Conservation (phyloP, 2,888 invertebrate genomes). For the Vannuccia rotundouncinata region DNA sequence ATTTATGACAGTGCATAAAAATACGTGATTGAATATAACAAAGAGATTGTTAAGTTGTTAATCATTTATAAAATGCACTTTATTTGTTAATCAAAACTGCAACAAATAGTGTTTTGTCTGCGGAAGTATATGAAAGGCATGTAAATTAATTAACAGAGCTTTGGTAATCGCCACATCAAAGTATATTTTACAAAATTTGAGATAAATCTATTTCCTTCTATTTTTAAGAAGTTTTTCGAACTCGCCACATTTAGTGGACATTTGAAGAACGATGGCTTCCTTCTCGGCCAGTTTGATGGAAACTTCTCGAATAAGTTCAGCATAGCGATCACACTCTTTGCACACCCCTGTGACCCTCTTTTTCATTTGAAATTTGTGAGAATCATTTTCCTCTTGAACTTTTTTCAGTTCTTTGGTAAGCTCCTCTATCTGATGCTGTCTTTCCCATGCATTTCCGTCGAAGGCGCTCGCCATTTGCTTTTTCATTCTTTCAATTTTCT, state of each 20-base stretch:
- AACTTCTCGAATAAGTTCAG: neutral
- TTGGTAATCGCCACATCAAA: too few relatives aligned
- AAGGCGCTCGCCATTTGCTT: constrained; percentile 54
- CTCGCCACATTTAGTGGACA: neutral
- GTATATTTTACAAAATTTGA: too few relatives aligned
- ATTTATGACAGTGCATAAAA: too few relatives aligned
- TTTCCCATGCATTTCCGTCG: constrained; percentile 55
- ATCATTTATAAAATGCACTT: too few relatives aligned
- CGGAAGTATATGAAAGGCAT: too few relatives aligned
- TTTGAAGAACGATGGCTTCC: neutral
- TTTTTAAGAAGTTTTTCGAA: neutral
- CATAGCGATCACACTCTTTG: neutral
- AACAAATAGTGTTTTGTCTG: too few relatives aligned
- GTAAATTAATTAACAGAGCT: too few relatives aligned
- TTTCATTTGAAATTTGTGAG: constrained; percentile 47
- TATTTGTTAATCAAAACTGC: too few relatives aligned
- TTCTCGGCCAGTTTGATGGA: neutral
- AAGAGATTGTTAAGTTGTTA: too few relatives aligned
- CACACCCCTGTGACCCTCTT: neutral
- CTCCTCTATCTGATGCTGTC: constrained; percentile 55
- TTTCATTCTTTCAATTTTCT: constrained; percentile 50
- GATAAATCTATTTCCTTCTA: neutral
- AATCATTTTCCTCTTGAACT: constrained; percentile 52
- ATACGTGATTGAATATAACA: too few relatives aligned
- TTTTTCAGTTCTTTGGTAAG: constrained; percentile 51